Evolutionary conservation across 2,113 vertebrate species (phyloP), one percentile per base, ranked within the genome.

Genomic region (Parotia lawesii): DNA sequence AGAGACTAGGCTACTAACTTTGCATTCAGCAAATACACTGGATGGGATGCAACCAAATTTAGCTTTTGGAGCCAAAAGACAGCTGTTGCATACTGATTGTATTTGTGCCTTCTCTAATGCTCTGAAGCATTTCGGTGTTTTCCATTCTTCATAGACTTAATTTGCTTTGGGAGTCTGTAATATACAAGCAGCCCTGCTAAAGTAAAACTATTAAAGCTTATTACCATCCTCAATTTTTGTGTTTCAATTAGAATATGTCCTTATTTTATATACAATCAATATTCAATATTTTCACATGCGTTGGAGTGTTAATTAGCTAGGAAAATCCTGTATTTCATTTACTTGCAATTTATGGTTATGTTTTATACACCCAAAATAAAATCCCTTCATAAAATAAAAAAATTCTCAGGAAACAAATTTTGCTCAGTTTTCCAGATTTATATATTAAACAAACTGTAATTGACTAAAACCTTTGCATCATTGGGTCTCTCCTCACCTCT

Each of bases 191-290:
- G 9, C 20, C 23, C 27, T 73, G 22, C 15, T 76, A 73, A 81
- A 69, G 92, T 67, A 72, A 81, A 95, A 96, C 80, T 94, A 20
- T 75, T 76, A 90, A 90, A 65, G 40, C 19, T 77, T 90, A 64
- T 65, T 64, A 23, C 12, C 6, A 5, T 28, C 90, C 50, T 57
- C 31, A 64, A 29, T 91, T 64, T 57, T 18, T 48, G 18, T 78
- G 27, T 56, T 94, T 85, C 27, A 18, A 7, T 74, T 81, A 74
- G 18, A 78, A 27, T 42, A 28, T 12, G 3, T 33, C 10, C 10
- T 85, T 87, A 29, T 42, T 93, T 64, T 18, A 1, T 24, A 14
- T 27, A 8, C 5, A 64, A 9, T 33, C 9, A 25, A 38, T 89
- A 45, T 28, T 53, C 8, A 38, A 4, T 85, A 47, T 64, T 62